These are phyloP conservation scores for Fissipunctia ypsillon DNA, from an alignment of 2,888 invertebrate species.

Conservation along the genomic window DNA sequence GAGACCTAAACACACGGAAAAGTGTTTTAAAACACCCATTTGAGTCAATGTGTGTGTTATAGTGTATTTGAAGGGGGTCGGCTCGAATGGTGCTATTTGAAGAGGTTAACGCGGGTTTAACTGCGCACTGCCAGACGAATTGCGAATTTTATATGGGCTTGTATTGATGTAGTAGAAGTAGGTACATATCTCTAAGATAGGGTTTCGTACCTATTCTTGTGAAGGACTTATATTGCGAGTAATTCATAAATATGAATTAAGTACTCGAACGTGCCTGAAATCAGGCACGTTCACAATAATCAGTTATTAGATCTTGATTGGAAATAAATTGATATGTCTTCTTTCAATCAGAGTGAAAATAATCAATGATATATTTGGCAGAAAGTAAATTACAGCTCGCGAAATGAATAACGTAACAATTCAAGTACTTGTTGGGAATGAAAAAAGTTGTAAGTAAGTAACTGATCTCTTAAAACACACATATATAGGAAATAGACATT, in stretches of 20 bases:
- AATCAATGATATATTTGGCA: constrained; percentile 21
- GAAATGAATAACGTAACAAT: constrained; percentile 10
- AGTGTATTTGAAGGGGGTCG: constrained; percentile 70
- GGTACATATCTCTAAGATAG: background rate
- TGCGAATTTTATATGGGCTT: constrained; percentile 59
- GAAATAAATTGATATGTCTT: constrained; percentile 45
- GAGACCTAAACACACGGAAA: constrained; percentile 81
- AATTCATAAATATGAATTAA: no score
- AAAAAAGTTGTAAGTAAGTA: background rate
- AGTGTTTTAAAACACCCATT: constrained; percentile 83
- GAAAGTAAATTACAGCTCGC: constrained; percentile 15
- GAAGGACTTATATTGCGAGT: background rate
- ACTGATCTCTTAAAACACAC: background rate
- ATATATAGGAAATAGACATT: background rate
- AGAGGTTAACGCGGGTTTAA: constrained; percentile 70
- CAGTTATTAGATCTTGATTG: constrained; percentile 37
- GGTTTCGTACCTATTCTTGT: background rate
- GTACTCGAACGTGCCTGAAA: no score
- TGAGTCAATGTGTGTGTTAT: constrained; percentile 75
- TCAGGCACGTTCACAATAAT: constrained; percentile 28
- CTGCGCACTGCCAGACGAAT: constrained; percentile 61
- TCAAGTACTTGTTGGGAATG: background rate
- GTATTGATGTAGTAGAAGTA: constrained; percentile 28
- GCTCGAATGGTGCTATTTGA: constrained; percentile 67
- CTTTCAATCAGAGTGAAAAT: constrained; percentile 38